Evolutionary conservation across 2,888 invertebrate species (phyloP).

Genomic region (Hedychridium roseum): DNA sequence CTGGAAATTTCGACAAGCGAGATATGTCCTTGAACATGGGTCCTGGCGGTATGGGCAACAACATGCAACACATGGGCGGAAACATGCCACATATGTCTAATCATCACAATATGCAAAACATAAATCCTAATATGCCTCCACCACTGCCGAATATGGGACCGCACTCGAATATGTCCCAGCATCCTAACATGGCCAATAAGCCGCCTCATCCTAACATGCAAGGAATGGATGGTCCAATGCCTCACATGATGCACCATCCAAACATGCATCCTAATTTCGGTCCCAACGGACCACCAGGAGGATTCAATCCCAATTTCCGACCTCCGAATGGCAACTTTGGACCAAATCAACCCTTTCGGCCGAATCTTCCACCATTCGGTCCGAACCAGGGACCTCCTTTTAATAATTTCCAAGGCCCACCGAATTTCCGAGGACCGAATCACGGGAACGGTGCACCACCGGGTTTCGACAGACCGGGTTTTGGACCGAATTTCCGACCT

Average conservation of each 20-base stretch:
- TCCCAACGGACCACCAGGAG: conserved; percentile 51
- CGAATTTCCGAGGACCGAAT: conserved; percentile 53
- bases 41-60: conserved; percentile 35
- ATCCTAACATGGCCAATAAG: conserved; percentile 39
- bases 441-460: conserved; percentile 40
- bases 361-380: conserved; percentile 50
- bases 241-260: conserved; percentile 54
- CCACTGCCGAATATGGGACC: conserved; percentile 43
- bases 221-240: conserved; percentile 48
- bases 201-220: conserved; percentile 38
- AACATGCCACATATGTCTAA: conserved; percentile 40
- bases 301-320: conserved; percentile 47
- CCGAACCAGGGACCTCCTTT: conserved; percentile 47
- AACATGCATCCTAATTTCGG: conserved; percentile 54
- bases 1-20: conserved; percentile 48
- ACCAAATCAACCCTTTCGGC: conserved; percentile 53
- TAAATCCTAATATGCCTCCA: conserved; percentile 53
- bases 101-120: conserved; percentile 56
- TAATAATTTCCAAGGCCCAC: conserved; percentile 49
- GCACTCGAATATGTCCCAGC: conserved; percentile 47
- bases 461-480: conserved; percentile 54
- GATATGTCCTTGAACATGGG: conserved; percentile 42
- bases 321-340: conserved; percentile 56
- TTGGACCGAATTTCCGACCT: conserved; percentile 51
- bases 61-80: conserved; percentile 33